Evolutionary conservation across 2,797 vertebrate genomes (phyloP).

Genomic region (Lerista edwardsae): DNA sequence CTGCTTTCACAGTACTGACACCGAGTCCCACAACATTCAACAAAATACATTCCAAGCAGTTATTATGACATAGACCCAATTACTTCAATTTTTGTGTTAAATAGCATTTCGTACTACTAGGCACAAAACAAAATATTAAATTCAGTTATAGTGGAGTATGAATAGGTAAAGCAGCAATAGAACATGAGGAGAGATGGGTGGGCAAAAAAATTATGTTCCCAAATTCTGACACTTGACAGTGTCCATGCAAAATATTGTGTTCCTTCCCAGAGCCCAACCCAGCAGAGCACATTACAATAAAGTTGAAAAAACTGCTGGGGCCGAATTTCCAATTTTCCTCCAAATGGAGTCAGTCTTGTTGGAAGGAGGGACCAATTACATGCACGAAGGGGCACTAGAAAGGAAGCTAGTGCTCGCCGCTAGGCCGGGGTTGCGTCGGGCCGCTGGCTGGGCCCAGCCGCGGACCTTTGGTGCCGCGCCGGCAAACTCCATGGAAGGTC

Average conservation of each 20-base stretch:
- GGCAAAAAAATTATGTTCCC: neutral
- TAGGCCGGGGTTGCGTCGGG: too few species aligned
- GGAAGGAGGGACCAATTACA: slow-evolving; percentile 78
- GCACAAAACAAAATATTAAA: neutral
- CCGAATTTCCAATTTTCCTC: slow-evolving; percentile 69
- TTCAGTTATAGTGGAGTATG: neutral
- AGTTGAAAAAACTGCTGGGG: slow-evolving; percentile 59
- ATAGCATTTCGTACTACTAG: neutral
- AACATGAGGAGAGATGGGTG: neutral
- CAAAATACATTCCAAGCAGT: neutral
- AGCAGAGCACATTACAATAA: slow-evolving; percentile 25
- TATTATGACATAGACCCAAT: neutral
- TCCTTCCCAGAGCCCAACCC: slow-evolving; percentile 23
- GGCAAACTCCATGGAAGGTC: too few species aligned
- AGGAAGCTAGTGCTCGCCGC: too few species aligned
- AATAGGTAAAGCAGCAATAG: neutral
- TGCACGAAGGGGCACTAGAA: slow-evolving; percentile 77
- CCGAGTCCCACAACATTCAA: neutral
- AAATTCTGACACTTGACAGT: accelerated
- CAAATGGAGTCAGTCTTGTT: slow-evolving; percentile 60
- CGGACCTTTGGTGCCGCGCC: too few species aligned
- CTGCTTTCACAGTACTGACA: neutral
- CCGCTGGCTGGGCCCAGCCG: too few species aligned
- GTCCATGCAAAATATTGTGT: accelerated
- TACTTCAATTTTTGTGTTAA: neutral